Percentiles rank a stretch among this genome's conserved stretches.
Conservation (phyloP, 2,888 invertebrate species). For the Drosophila neutralis region DNA sequence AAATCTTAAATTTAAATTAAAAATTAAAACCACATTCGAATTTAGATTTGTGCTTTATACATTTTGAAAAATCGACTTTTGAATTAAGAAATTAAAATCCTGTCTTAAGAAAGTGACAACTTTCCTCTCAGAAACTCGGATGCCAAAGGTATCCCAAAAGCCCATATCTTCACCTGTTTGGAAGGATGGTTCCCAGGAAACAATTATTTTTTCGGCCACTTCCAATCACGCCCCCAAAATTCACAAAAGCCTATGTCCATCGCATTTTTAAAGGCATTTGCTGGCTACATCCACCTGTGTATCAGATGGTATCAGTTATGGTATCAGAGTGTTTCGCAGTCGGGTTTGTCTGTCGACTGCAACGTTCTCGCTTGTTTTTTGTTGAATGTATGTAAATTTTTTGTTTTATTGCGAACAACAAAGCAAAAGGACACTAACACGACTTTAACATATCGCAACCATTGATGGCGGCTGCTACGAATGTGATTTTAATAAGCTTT, state of each 20-base stretch:
- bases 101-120: not conserved
- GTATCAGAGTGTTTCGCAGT: not conserved
- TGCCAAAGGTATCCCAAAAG: not conserved
- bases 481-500: slow-evolving; percentile 20
- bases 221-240: no score
- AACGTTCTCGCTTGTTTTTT: not conserved
- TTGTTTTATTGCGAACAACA: not conserved
- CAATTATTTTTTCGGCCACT: not conserved
- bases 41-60: not conserved
- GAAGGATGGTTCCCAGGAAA: not conserved
- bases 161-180: not conserved
- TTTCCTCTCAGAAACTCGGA: not conserved
- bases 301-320: not conserved
- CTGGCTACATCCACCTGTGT: not conserved
- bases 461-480: slow-evolving; percentile 6
- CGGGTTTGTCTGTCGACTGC: not conserved
- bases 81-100: no score
- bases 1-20: not conserved
- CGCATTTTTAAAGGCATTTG: not conserved
- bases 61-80: no score
- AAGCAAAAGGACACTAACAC: not conserved
- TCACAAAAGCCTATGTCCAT: not conserved
- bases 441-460: not conserved
- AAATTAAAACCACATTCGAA: not conserved
- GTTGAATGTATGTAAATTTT: not conserved